A percentile compares a stretch with the other conserved stretches of the same genome.
Conservation (phyloP, 2,797 vertebrate genomes). For the Ibycter americanus region DNA sequence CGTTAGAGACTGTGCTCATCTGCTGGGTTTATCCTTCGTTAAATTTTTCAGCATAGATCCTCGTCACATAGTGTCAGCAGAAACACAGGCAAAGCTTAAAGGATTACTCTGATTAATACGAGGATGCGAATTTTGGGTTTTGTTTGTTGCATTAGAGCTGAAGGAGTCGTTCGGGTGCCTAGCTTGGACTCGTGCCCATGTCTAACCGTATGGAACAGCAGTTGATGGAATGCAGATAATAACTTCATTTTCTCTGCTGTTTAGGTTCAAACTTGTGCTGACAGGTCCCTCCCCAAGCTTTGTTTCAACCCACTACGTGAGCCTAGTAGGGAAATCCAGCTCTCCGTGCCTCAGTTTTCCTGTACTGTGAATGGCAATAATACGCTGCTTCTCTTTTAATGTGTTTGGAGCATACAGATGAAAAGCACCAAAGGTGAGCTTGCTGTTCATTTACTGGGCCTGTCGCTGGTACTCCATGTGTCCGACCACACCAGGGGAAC, state of each 20-base stretch:
- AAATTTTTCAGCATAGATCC: background rate
- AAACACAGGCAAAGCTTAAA: background rate
- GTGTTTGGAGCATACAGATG: background rate
- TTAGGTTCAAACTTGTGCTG: constrained; percentile 60
- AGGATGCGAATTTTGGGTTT: constrained; percentile 5
- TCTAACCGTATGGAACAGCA: constrained; percentile 31
- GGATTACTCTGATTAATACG: background rate
- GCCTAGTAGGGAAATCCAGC: background rate
- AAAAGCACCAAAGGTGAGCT: background rate
- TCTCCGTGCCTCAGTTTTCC: constrained; percentile 17
- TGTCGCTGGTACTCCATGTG: background rate
- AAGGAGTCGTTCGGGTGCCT: constrained; percentile 41
- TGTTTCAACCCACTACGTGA: constrained; percentile 13
- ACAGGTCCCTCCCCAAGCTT: constrained; percentile 52
- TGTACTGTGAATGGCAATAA: background rate
- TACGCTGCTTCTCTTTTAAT: background rate
- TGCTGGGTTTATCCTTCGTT: background rate
- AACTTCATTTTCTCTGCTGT: constrained; percentile 51
- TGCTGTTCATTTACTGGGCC: background rate
- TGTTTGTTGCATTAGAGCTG: constrained; percentile 32
- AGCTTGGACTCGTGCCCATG: constrained; percentile 45
- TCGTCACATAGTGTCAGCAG: background rate
- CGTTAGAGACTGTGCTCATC: background rate
- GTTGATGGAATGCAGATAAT: constrained; percentile 67
- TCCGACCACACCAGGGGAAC: background rate